Evolutionary conservation across 2,113 vertebrate species (phyloP), one percentile per base, ranked within the genome.

Genomic region (Ascaphus truei): DNA sequence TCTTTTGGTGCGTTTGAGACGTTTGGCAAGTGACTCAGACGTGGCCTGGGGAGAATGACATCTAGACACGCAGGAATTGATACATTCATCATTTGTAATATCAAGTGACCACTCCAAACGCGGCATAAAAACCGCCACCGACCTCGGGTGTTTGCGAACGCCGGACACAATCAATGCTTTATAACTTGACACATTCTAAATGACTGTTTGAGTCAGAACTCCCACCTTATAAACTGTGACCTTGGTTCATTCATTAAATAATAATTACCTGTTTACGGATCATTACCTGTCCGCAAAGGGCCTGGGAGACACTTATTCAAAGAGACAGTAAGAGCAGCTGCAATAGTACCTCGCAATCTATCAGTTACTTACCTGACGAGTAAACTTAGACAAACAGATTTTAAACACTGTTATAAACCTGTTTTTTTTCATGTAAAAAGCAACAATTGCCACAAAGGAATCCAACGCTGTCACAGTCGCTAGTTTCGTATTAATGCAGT

Each of bases 321-420:
- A n/a, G n/a, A n/a, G n/a, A n/a, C n/a, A n/a, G 36, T 65, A 27
- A 30, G 26, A 64, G 36, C 16, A 29, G 27, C 25, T 66, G 63
- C 52, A 27, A 30, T 36, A 64, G 36, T 11, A 29, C n/a, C 25
- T 66, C 50, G 63, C 51, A 10, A 6, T 25, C 50, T n/a, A 30
- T 51, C 50, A 56, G 63, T n/a, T 43, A 30, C 50, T 66, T 66
- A 66, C 63, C 50, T 56, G 51, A 33, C 30, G 45, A 63, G 60
- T 48, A 63, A 63, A 63, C 43, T 55, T 52, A 27, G 50, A 66
- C 50, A 56, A 66, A 66, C 63, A 66, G 16, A 56, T 66, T 51
- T 41, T 66, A 56, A 66, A 43, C 63, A 23, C 16, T 6, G 51
- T 52, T 43, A 22, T 30, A 31, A 41, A 66, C 36, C n/a, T 33